phyloP scores from a whole-genome alignment of 2,113 vertebrate species.

The Azemiops feae region DNA sequence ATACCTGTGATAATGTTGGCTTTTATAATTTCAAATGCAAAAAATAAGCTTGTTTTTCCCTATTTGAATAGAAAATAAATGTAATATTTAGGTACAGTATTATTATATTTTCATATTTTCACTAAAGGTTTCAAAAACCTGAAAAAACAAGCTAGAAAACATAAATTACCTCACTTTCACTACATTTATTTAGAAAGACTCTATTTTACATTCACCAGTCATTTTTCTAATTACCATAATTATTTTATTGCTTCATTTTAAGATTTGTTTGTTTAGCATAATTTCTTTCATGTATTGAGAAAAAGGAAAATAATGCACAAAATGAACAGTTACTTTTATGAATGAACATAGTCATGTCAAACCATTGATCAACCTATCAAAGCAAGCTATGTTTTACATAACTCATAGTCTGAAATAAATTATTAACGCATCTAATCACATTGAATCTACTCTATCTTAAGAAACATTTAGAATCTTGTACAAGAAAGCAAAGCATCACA shows the following conservation, averaged over 20 bases:
- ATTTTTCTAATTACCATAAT: not conserved
- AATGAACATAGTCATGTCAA: not conserved
- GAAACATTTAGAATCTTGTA: not conserved
- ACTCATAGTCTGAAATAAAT: not conserved
- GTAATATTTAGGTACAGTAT: not conserved
- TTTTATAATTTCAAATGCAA: not conserved
- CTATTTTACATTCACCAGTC: not conserved
- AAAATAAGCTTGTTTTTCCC: not conserved
- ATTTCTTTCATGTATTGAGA: not conserved
- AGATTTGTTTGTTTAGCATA: not conserved
- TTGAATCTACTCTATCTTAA: not conserved
- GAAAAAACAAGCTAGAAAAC: not conserved
- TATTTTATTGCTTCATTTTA: not conserved
- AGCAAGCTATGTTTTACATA: not conserved
- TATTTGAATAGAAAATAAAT: not conserved
- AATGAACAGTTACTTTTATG: not conserved
- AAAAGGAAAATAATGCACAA: not conserved
- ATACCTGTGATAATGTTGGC: not conserved
- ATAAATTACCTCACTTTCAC: not conserved
- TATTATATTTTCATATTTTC: not conserved
- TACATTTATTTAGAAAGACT: not conserved
- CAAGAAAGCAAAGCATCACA: not conserved
- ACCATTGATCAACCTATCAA: not conserved
- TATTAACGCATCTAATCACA: not conserved
- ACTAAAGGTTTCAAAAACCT: not conserved